Percentiles rank a stretch among this genome's conserved stretches.
Conservation (phyloP, 2,797 vertebrate species). For the Meda fulgida region DNA sequence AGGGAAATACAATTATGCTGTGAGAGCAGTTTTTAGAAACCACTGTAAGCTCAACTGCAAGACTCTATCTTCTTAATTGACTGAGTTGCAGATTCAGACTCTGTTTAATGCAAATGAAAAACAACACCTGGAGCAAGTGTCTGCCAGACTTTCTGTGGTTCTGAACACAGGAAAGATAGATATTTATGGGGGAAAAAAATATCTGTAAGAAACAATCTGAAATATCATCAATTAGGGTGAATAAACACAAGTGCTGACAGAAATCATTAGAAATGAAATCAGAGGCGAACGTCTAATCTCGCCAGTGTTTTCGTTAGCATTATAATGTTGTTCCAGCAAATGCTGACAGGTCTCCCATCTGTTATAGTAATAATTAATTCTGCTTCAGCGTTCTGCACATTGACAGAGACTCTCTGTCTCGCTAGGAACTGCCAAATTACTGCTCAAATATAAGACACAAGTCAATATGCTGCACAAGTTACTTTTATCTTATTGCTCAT, state of each 20-base stretch:
- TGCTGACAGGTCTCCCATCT: slow-evolving; percentile 42
- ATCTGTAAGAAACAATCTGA: neutral
- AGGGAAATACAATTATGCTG: slow-evolving; percentile 22
- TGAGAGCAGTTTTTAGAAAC: slow-evolving; percentile 8
- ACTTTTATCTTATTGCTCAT: slow-evolving; percentile 37
- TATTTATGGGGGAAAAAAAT: neutral
- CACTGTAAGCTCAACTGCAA: slow-evolving; percentile 3
- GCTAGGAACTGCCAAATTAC: slow-evolving; percentile 28
- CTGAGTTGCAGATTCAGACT: neutral
- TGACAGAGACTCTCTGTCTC: neutral
- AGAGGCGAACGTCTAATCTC: slow-evolving; percentile 21
- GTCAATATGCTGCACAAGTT: slow-evolving; percentile 23
- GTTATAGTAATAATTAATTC: slow-evolving; percentile 26
- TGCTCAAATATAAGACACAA: slow-evolving; percentile 22
- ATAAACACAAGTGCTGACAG: slow-evolving; percentile 21
- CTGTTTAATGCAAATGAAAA: slow-evolving; percentile 38
- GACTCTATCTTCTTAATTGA: slow-evolving; percentile 38
- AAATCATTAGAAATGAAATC: slow-evolving; percentile 12
- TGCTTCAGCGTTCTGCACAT: neutral
- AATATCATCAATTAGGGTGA: neutral
- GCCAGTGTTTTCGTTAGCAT: slow-evolving; percentile 11
- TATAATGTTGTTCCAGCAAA: slow-evolving; percentile 22
- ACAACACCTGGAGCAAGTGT: slow-evolving; percentile 41
- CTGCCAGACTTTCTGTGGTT: slow-evolving; percentile 10
- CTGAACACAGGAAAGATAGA: neutral